Percentiles rank a stretch among this genome's conserved stretches.
These are phyloP conservation scores for Stichodactyla mertensii DNA, from an alignment of 64 coral and sea anemone genomes.

Conservation along the genomic window DNA sequence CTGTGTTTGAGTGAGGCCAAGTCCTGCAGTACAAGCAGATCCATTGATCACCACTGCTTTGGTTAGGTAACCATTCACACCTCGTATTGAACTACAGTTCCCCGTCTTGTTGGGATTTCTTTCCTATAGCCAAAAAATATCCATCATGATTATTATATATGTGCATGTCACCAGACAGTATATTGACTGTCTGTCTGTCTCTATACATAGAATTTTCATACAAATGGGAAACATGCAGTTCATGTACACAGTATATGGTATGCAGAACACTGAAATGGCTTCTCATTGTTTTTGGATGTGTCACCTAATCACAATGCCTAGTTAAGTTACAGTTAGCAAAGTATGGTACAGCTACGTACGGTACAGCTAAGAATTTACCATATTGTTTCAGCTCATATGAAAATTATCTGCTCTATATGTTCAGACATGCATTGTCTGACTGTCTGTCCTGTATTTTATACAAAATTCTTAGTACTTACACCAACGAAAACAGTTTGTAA, in stretches of 20 bases:
- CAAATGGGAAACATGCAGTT: too few relatives aligned
- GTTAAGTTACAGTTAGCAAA: too few relatives aligned
- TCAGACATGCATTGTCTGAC: not conserved
- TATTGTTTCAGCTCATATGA: too few relatives aligned
- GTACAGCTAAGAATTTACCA: too few relatives aligned
- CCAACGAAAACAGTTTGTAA: constrained; percentile 59
- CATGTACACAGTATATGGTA: too few relatives aligned
- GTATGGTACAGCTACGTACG: too few relatives aligned
- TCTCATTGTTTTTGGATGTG: too few relatives aligned
- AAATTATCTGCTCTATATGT: too few relatives aligned
- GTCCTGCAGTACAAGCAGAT: constrained; percentile 44
- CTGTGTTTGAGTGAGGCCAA: constrained; percentile 73
- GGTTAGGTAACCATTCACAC: not conserved
- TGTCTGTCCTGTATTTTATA: not conserved
- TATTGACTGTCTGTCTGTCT: not conserved
- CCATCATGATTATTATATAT: not conserved
- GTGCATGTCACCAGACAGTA: not conserved
- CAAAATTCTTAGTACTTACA: constrained; percentile 37
- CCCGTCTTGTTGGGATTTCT: constrained; percentile 67
- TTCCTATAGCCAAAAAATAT: not conserved
- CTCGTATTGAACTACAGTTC: constrained; percentile 74
- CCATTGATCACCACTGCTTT: constrained; percentile 36
- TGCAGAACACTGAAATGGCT: too few relatives aligned
- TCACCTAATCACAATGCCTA: too few relatives aligned
- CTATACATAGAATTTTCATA: not conserved